Evolutionary conservation across 2,797 vertebrate species (phyloP).

Genomic region (Sebastes itinus): DNA sequence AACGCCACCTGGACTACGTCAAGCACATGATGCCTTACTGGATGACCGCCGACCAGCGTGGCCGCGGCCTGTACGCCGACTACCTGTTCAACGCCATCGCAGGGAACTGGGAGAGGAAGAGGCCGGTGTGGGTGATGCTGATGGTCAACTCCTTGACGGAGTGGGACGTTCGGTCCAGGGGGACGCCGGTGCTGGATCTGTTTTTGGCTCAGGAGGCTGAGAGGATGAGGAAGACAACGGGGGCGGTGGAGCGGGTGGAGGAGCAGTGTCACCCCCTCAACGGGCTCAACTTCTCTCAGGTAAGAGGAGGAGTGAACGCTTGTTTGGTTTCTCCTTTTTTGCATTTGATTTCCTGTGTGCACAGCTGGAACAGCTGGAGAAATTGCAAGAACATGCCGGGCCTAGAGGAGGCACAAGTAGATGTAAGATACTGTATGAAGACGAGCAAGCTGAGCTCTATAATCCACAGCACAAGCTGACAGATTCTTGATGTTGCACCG

Average conservation of each 20-base stretch:
- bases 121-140: constrained; percentile 93
- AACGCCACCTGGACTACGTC: constrained; percentile 89
- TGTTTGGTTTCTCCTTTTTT: neutral
- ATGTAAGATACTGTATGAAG: constrained; percentile 10
- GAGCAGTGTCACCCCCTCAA: constrained; percentile 93
- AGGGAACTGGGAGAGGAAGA: constrained; percentile 92
- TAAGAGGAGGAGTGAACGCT: constrained; percentile 62
- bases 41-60: constrained; percentile 91
- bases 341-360: neutral
- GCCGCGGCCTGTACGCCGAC: constrained; percentile 89
- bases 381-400: constrained; percentile 1
- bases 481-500: constrained; percentile 64
- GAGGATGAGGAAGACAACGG: constrained; percentile 86
- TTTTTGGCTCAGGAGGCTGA: constrained; percentile 92
- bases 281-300: constrained; percentile 92
- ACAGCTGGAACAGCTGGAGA: constrained; percentile 19
- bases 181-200: constrained; percentile 89
- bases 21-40: constrained; percentile 92
- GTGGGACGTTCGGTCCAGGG: constrained; percentile 87
- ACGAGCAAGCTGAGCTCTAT: neutral
- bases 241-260: constrained; percentile 91
- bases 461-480: constrained; percentile 24
- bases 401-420: neutral
- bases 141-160: constrained; percentile 94
- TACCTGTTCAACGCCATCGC: constrained; percentile 92